Evolutionary conservation across 2,888 invertebrate species (phyloP), one percentile per base, ranked within the genome.

Genomic region (Hypercompe scribonia): DNA sequence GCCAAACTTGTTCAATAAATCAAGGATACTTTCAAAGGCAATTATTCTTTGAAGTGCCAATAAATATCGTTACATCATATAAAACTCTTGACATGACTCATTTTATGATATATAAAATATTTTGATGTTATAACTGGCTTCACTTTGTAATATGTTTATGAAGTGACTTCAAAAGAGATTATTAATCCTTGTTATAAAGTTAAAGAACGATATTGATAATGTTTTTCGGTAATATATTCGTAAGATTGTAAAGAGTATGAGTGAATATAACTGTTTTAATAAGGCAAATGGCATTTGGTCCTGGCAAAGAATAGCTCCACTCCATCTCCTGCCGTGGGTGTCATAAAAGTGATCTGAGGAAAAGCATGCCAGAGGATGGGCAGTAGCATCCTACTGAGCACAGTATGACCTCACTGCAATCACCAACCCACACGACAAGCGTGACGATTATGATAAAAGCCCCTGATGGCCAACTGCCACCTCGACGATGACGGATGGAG

Each of bases 41-140:
- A 58, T 58, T 28, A 58, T 58, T 58, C 58, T 61, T 61, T 61
- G 31, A 61, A 61, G 31, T 61, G 31, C 31, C 31, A 61, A 61
- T 61, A 61, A 31, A 61, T 18, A 31, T 61, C 28, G 18, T 54
- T 31, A 28, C 18, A 58, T 28, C 28, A 31, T 61, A 61, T 61
- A 31, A 61, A 61, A 61, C 61, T 31, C 18, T 31, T 18, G 61
- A 28, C 31, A 18, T 31, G 31, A 61, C 61, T 31, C 18, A 61
- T 31, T 31, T 58, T 61, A 61, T 61, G 28, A 61, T 31, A 31
- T 61, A 61, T 61, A 61, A 61, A 61, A 61, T 61, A 61, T 31
- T 31, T 61, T 61, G 31, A 61, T 61, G 31, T 61, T 15, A 61
- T 61, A 61, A 61, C 61, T 58, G 58, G n/a, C 58, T 61, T 31